Conservation (phyloP, 2,797 vertebrate genomes). For the Vespertilio murinus region DNA sequence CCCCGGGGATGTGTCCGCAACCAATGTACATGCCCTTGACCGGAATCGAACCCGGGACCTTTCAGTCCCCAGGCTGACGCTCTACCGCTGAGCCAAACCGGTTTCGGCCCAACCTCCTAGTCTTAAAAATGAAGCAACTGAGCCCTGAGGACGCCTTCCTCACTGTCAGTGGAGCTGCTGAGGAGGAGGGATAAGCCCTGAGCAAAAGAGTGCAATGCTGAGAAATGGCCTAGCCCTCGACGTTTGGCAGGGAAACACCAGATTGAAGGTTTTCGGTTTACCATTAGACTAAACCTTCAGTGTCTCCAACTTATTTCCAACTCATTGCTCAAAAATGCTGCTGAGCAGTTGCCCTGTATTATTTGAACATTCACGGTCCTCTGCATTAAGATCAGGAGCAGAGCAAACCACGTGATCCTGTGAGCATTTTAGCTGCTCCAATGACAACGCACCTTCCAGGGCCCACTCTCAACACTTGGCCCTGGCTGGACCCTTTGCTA, state of each 20-base stretch:
- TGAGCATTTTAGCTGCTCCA: background rate
- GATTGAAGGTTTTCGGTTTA: background rate
- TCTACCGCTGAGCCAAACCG: too few relatives aligned
- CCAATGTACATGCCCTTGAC: too few relatives aligned
- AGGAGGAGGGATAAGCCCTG: background rate
- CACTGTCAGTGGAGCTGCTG: background rate
- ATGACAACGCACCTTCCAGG: background rate
- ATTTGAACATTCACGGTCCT: background rate
- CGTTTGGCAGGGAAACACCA: background rate
- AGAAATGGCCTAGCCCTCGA: background rate
- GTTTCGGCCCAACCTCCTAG: background rate
- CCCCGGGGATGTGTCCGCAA: too few relatives aligned
- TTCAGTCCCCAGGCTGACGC: too few relatives aligned
- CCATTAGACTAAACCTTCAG: background rate
- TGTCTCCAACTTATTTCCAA: background rate
- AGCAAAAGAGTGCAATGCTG: background rate
- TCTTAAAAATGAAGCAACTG: constrained; percentile 6
- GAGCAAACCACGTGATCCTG: background rate
- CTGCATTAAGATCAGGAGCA: background rate
- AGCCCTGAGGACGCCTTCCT: background rate
- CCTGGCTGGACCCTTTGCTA: background rate
- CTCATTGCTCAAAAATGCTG: background rate
- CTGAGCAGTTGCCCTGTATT: background rate
- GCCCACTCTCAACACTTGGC: background rate
- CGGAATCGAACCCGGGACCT: too few relatives aligned